Evolutionary conservation across 2,888 invertebrate species (phyloP), one percentile per base, ranked within the genome.

Genomic region (Amorpha juglandis): DNA sequence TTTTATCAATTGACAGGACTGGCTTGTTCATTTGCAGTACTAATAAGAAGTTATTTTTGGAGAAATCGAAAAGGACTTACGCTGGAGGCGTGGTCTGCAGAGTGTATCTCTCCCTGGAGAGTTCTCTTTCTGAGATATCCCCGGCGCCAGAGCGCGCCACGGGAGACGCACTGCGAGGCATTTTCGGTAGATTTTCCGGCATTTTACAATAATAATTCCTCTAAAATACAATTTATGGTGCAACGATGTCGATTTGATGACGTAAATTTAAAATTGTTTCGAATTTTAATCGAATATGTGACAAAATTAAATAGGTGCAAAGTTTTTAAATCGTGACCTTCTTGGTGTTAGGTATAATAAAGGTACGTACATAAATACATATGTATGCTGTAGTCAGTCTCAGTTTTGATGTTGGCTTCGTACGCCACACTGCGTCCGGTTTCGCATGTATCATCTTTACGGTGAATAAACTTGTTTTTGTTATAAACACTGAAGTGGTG

Each of bases 111-210:
- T 91, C 92, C 63, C 90, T 71, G n/a, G 85, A 82, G 67, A 92
- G 71, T 67, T 91, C 92, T 42, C 87, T 73, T 69, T 92, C 91
- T 0, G 91, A 91, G 66, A 91, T 91, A 71, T 92, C 92, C 0
- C 92, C 92, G 0, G 90, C 92, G 0, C 92, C 92, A 0, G 85
- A 78, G 55, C 88, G 71, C 11, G 87, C 87, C 27, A 87, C 85
- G 11, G 92, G 91, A 12, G 91, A 89, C 21, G 79, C 86, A 51
- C 83, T 84, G 58, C 87, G 84, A 33, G 87, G 80, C 64, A 87
- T 73, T 77, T 92, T 92, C 27, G 76, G 58, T n/a, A 77, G 62
- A 53, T 81, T 80, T 67, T 90, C 90, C 1, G 88, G 84, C 91
- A 91, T 92, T 73, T 68, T 77, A 38, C 42, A 42, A 38, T n/a